Evolutionary conservation across 2,888 invertebrate species (phyloP), one percentile per base, ranked within the genome.

Genomic region (Entomobrya proxima): DNA sequence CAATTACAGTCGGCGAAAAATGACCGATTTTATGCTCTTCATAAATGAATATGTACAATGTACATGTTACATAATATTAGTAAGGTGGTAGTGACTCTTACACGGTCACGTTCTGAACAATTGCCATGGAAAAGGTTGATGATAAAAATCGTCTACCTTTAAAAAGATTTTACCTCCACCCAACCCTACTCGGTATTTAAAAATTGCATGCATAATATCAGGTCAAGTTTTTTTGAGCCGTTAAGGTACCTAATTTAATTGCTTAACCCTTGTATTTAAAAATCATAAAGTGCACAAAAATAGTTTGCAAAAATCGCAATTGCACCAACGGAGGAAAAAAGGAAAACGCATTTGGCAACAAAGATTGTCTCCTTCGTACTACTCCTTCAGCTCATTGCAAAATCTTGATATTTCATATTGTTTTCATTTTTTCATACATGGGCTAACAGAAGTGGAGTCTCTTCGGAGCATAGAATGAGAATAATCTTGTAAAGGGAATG

Each of bases 191-290:
- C n/a, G n/a, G 50, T 6, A 18, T 50, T 50, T 50, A 50, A 6
- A 18, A n/a, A 1, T 2, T n/a, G 47, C 50, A 50, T 18, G 50
- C 50, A 50, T 50, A 50, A 50, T 47, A 69, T 24, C 24, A 69
- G 69, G 69, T 69, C 69, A 69, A 69, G 69, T 40, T 69, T 69
- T 27, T 69, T 44, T 40, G 67, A 6, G n/a, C 24, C 32, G 64
- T 1, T 11, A 61, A 11, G 9, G 9, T 67, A 24, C 24, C 1
- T 21, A 40, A 32, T 61, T 47, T 9, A 15, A 7, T 47, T 47
- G 15, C 37, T 37, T 11, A 37, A 37, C 5, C 37, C n/a, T n/a
- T n/a, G n/a, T n/a, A n/a, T n/a, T n/a, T n/a, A n/a, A n/a, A 18
- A n/a, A 18, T 52, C n/a, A 18, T 18, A 52, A 3, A 18, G 13